phyloP scores from a whole-genome alignment of 2,113 vertebrate genomes.

The Protomyctophum bolini region DNA sequence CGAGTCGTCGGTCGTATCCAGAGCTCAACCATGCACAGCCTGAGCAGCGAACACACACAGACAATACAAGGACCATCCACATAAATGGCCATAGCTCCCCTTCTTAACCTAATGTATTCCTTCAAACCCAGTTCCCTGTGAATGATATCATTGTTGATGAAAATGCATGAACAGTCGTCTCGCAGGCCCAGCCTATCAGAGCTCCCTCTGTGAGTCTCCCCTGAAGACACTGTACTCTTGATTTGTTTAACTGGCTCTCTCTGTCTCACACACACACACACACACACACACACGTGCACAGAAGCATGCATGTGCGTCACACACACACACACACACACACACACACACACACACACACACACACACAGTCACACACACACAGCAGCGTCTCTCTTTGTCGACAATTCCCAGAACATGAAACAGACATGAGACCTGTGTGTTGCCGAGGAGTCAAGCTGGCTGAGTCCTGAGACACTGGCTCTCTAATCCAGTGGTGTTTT shows the following conservation, averaged over 20 bases:
- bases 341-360: too few relatives aligned
- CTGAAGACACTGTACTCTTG: constrained; percentile 54
- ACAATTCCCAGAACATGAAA: constrained; percentile 62
- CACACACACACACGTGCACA: too few relatives aligned
- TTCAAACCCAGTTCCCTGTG: constrained; percentile 57
- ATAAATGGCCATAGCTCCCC: constrained; percentile 38
- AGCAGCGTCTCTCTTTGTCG: constrained; percentile 18
- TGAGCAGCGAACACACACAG: constrained; percentile 39
- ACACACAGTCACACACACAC: too few relatives aligned
- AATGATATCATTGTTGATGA: constrained; percentile 69
- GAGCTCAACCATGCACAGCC: constrained; percentile 48
- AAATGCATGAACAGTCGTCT: constrained; percentile 71
- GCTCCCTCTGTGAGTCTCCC: constrained; percentile 44
- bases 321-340: too few relatives aligned
- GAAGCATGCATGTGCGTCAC: too few relatives aligned
- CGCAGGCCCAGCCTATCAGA: constrained; percentile 52
- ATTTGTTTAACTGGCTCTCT: constrained; percentile 56
- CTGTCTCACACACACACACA: not conserved
- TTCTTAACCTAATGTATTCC: constrained; percentile 57
- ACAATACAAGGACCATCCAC: constrained; percentile 49
- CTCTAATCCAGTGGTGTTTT: constrained; percentile 73
- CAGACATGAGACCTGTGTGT: constrained; percentile 59
- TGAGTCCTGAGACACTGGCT: constrained; percentile 59
- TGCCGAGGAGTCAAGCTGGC: constrained; percentile 64
- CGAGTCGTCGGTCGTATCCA: constrained; percentile 31